Conservation (phyloP, 2,113 vertebrate genomes). For the Ivindomyrus marchei region DNA sequence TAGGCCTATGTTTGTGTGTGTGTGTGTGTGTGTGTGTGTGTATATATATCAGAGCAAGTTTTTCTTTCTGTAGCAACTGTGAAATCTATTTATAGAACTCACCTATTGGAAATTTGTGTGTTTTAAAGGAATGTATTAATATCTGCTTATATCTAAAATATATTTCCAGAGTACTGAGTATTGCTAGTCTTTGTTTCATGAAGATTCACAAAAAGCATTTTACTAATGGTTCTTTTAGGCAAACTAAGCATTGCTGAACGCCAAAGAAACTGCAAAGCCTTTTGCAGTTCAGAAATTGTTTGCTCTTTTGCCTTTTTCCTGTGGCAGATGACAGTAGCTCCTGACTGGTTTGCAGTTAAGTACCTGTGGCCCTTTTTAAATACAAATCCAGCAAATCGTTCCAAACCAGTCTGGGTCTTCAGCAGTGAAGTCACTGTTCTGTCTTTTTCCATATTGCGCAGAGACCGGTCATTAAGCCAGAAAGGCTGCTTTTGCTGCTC, state of each 20-base stretch:
- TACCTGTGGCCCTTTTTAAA: neutral
- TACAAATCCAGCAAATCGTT: neutral
- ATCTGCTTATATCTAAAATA: neutral
- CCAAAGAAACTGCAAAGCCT: neutral
- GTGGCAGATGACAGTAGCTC: neutral
- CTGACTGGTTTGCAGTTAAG: neutral
- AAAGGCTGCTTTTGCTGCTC: neutral
- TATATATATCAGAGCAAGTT: neutral
- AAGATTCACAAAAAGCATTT: neutral
- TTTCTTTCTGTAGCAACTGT: neutral
- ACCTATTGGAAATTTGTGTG: neutral
- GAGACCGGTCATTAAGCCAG: neutral
- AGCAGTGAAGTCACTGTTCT: neutral
- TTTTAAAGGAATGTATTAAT: neutral
- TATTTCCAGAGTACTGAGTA: neutral
- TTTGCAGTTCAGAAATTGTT: neutral
- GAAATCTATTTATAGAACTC: neutral
- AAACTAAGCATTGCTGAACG: neutral
- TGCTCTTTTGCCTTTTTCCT: neutral
- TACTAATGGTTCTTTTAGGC: neutral
- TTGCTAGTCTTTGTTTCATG: neutral
- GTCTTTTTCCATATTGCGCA: neutral
- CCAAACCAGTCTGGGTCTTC: neutral
- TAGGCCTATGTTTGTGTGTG: neutral
- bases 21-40: too few species aligned